Base-by-base conservation (phyloP, 2,797 vertebrate species). In the Kryptopterus vitreolus region DNA sequence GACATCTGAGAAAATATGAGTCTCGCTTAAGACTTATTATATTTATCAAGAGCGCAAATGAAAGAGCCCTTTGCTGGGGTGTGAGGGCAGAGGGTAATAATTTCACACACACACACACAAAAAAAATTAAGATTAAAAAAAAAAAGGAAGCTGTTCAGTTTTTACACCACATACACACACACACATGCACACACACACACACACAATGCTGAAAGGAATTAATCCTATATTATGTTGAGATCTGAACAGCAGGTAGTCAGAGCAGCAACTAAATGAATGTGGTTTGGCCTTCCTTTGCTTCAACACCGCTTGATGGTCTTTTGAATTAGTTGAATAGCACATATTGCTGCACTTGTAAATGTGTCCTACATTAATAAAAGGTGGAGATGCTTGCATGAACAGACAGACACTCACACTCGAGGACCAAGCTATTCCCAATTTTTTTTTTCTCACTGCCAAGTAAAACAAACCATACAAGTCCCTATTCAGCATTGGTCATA, bases 291-390 rank as follows among this genome's bases (percentile, higher is more conserved):
- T 92, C 90, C 87, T 89, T 86, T 48, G 46, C 79, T 82, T 52
- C 69, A 38, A 59, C 70, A 79, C 76, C 72, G 73, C 84, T 82
- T 79, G 87, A 78, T 76, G 84, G 78, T 86, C 84, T 87, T 91
- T 90, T 90, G 74, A 89, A 90, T 91, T 59, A 84, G 58, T 80
- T 92, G 88, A 93, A 91, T 90, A 85, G 85, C 80, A 81, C 83
- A 84, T 81, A 77, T 86, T 84, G 77, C 85, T 84, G 79, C 78
- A 78, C 83, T 88, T 80, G 77, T 84, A 78, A 83, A 80, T 78
- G 38, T 84, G 77, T 72, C 62, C 69, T 62, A 81, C 80, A 81
- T 86, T 80, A 78, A 80, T 82, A 83, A 85, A 85, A 83, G 81
- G 82, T 74, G 71, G 76, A 86, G 71, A 59, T 83, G 87, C 89